Evolutionary conservation across 2,888 invertebrate species (phyloP), one percentile per base, ranked within the genome.

Genomic region (Agrenia bidenticulata): DNA sequence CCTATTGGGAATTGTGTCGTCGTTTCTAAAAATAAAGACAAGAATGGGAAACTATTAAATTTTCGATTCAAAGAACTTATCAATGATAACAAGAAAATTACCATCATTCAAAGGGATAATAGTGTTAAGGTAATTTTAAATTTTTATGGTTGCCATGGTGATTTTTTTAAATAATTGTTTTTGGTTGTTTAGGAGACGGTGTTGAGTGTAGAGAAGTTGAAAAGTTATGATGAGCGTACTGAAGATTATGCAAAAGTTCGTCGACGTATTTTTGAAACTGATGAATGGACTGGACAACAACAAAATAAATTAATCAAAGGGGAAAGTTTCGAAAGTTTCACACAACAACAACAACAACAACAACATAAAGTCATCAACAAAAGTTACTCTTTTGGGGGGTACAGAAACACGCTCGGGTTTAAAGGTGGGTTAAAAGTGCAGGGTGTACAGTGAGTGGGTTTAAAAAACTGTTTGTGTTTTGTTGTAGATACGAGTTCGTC

Each of bases 141-240:
- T 32, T 7, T 7, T 32, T 32, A 32, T 11, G n/a, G 32, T 32
- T 32, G 11, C 32, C 32, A 32, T 32, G 32, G 32, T 11, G 11
- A 32, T n/a, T n/a, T n/a, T n/a, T n/a, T n/a, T n/a, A n/a, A n/a
- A n/a, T n/a, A n/a, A n/a, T n/a, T n/a, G n/a, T n/a, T n/a, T n/a
- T n/a, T n/a, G n/a, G n/a, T n/a, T n/a, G n/a, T n/a, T n/a, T n/a
- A n/a, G n/a, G n/a, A n/a, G n/a, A n/a, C n/a, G n/a, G n/a, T n/a
- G n/a, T n/a, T n/a, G n/a, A n/a, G n/a, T n/a, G 11, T 32, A 7
- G 32, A 32, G 32, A 32, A 32, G 11, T 11, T 7, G 32, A 91
- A 90, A 79, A 92, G 94, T 74, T 88, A 94, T 77, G 95, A 96
- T 80, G 94, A 95, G 81, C 84, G 95, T 27, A 92, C 94, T 81